Evolutionary conservation across 2,797 vertebrate species (phyloP).

Genomic region (Microctenopoma lineatum): DNA sequence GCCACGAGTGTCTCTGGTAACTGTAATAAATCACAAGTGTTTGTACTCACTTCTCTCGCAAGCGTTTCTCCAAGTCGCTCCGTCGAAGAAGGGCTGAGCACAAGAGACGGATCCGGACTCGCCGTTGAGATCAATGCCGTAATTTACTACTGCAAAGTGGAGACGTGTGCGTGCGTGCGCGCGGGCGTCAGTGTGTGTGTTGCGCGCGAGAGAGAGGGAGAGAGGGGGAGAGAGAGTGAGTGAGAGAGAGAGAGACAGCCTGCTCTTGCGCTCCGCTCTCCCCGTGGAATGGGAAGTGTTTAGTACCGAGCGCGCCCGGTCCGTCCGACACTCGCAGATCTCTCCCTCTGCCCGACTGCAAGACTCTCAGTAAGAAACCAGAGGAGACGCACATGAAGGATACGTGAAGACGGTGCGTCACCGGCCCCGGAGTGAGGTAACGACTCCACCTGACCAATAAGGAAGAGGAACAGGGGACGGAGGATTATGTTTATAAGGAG

Average conservation of each 20-base stretch:
- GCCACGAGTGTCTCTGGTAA: background rate
- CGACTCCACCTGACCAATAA: constrained; percentile 94
- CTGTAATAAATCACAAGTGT: background rate
- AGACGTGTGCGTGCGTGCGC: constrained; percentile 59
- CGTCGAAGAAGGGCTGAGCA: constrained; percentile 62
- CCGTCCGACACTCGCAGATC: constrained; percentile 44
- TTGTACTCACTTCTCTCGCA: constrained; percentile 57
- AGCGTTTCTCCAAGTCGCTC: constrained; percentile 52
- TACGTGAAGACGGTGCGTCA: constrained; percentile 98
- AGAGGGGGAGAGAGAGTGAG: constrained; percentile 9
- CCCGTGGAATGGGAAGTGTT: constrained; percentile 73
- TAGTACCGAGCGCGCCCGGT: constrained; percentile 59
- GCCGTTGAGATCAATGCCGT: constrained; percentile 67
- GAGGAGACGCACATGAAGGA: constrained; percentile 96
- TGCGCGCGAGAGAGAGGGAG: background rate
- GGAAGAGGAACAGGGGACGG: constrained; percentile 70
- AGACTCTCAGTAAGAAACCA: constrained; percentile 86
- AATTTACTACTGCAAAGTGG: constrained; percentile 65
- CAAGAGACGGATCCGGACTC: constrained; percentile 60
- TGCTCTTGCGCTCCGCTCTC: constrained; percentile 74
- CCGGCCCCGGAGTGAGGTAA: constrained; percentile 89
- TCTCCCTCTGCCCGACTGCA: constrained; percentile 52
- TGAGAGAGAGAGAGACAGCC: constrained; percentile 22
- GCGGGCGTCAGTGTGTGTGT: constrained; percentile 35
- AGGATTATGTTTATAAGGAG: constrained; percentile 75